Evolutionary conservation across 2,888 invertebrate genomes (phyloP), one percentile per base, ranked within the genome.

Genomic region (Cantharis rustica): DNA sequence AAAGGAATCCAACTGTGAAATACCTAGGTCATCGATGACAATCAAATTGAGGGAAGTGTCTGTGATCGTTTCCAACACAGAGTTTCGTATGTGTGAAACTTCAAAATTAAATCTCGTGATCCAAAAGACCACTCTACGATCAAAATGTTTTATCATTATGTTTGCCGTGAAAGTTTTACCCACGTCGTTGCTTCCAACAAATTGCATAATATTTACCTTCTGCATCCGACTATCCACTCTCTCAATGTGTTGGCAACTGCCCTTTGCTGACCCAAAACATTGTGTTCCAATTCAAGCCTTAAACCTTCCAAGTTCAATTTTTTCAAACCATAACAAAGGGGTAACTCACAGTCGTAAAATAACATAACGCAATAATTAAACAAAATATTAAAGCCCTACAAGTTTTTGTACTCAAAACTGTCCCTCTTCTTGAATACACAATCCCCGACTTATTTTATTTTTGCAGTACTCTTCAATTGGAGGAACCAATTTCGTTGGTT

Each of bases 151-250:
- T 75, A 84, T 84, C 10, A 86, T 75, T 15, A 85, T 79, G 74
- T 84, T 85, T 5, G 81, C 82, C 68, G 82, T 78, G 74, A 82
- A 84, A 17, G 86, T 86, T 81, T 86, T 86, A 13, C 86, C 86
- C 20, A 86, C 85, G 31, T 86, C 86, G 11, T 83, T 82, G 11
- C 83, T 79, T 16, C 86, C 86, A 47, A 85, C 77, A 77, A 85
- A 85, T 61, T 80, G 74, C 69, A 86, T 76, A 16, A 86, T 72
- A 72, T 84, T 82, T 4, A 81, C 27, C 71, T 72, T 75, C 7
- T 79, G 68, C 11, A 31, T 26, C 79, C 82, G 75, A 61, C 72
- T 76, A 20, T 79, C 61, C 69, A 81, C 79, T 20, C 71, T 17
- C 68, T 82, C 79, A 62, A 86, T 79, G 75, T 71, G 80, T 47